These are phyloP conservation scores for Bryconaethiops microstoma DNA, from an alignment of 2,797 vertebrate species.

Conservation along the genomic window DNA sequence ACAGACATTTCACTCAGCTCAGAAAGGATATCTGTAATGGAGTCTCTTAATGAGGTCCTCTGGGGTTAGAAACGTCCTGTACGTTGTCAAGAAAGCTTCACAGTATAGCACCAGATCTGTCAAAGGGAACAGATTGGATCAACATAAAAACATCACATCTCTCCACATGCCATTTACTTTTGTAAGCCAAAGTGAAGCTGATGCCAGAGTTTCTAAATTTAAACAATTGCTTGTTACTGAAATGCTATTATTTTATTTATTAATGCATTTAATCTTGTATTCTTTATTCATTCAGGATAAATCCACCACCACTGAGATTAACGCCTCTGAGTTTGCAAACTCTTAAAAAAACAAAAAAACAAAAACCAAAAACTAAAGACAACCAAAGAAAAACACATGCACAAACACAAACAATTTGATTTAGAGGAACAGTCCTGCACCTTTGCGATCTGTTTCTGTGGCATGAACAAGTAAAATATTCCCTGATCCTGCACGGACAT, in stretches of 20 bases:
- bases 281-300: not conserved
- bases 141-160: not conserved
- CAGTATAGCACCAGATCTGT: conserved; percentile 87
- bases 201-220: not conserved
- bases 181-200: not conserved
- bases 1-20: not conserved
- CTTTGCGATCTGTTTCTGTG: conserved; percentile 98
- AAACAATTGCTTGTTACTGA: not conserved
- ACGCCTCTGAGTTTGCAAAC: not conserved
- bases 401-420: not conserved
- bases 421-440: conserved; percentile 67
- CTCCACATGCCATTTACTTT: not conserved
- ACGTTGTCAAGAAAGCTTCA: conserved; percentile 92
- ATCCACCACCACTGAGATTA: too few species aligned
- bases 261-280: not conserved
- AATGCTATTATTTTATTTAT: not conserved
- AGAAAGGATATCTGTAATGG: conserved; percentile 91
- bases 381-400: conserved; percentile 38
- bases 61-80: conserved; percentile 88
- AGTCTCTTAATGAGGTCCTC: conserved; percentile 90
- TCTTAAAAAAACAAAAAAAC: not conserved
- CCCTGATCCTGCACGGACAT: conserved; percentile 94
- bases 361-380: not conserved
- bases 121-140: conserved; percentile 39
- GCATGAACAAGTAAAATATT: conserved; percentile 96